Percentiles rank a stretch among this genome's conserved stretches.
These are phyloP conservation scores for Pogona vitticeps DNA, from an alignment of 2,113 vertebrate genomes.

Conservation along the genomic window DNA sequence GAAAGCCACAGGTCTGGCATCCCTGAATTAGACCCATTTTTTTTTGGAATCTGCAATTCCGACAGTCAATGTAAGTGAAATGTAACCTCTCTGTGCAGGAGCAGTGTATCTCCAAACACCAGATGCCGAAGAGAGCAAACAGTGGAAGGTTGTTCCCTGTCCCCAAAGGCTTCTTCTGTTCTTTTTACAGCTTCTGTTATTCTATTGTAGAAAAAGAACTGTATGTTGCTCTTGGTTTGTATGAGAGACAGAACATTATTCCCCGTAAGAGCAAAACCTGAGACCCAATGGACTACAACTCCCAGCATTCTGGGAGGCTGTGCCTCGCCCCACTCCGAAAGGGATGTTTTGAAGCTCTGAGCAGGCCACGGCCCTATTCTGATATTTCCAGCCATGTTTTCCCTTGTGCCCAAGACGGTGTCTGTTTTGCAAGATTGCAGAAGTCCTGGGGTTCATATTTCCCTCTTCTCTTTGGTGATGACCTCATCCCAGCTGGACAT, in stretches of 20 bases:
- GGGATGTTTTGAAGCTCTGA: background rate
- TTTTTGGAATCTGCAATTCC: too few species aligned
- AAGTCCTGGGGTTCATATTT: background rate
- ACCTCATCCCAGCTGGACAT: constrained; percentile 3
- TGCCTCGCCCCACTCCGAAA: background rate
- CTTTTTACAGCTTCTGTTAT: too few species aligned
- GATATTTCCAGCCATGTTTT: background rate
- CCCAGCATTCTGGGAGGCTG: background rate
- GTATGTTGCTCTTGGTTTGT: too few species aligned
- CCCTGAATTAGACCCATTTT: too few species aligned
- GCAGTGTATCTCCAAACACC: background rate
- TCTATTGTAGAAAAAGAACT: too few species aligned
- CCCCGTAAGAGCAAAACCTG: background rate
- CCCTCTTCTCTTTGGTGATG: background rate
- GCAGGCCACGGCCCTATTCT: too few species aligned
- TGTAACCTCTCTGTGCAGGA: background rate
- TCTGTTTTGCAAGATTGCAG: background rate
- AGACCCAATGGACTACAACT: background rate
- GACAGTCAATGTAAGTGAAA: background rate
- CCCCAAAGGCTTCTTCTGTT: background rate
- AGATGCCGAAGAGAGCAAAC: too few species aligned
- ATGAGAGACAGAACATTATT: too few species aligned
- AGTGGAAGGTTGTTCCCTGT: background rate
- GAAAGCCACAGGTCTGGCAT: background rate
- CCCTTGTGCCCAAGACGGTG: background rate